phyloP scores from a whole-genome alignment of 1,140 invertebrate species.

The fruit fly (Drosophila melanogaster) region DNA sequence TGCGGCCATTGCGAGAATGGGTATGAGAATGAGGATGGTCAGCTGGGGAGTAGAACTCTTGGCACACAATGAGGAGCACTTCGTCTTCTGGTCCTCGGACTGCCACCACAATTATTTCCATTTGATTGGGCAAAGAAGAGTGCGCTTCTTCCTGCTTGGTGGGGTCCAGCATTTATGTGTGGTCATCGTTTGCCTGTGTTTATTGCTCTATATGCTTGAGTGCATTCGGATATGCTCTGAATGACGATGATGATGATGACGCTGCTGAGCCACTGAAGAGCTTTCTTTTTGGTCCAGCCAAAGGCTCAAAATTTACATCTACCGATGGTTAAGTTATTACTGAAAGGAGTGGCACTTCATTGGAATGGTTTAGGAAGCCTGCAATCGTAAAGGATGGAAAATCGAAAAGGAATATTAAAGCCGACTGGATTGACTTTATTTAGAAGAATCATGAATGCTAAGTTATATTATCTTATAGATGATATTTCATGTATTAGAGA shows the following conservation, averaged over 20 bases:
- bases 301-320: conserved; percentile 29
- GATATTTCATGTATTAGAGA: not conserved
- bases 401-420: not conserved
- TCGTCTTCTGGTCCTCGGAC: conserved; percentile 56
- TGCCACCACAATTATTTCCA: conserved; percentile 79
- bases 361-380: not conserved
- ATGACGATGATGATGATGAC: conserved; percentile 16
- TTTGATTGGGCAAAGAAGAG: conserved; percentile 81
- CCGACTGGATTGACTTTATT: not conserved
- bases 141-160: conserved; percentile 64
- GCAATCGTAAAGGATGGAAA: no score
- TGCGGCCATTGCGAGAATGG: conserved; percentile 22
- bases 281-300: conserved; percentile 19
- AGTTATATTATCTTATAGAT: not conserved
- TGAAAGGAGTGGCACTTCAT: conserved; percentile 1
- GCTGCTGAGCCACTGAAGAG: conserved; percentile 35
- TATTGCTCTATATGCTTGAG: conserved; percentile 79
- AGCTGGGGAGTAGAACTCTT: conserved; percentile 29
- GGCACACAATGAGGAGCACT: conserved; percentile 63
- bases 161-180: conserved; percentile 51
- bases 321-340: conserved; percentile 4
- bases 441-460: no score
- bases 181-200: conserved; percentile 71
- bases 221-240: conserved; percentile 64
- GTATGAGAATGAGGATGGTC: conserved; percentile 11